Percentiles rank a stretch among this genome's conserved stretches.
Evolutionary conservation across 2,888 invertebrate species (phyloP).

Genomic region (Aelia acuminata): DNA sequence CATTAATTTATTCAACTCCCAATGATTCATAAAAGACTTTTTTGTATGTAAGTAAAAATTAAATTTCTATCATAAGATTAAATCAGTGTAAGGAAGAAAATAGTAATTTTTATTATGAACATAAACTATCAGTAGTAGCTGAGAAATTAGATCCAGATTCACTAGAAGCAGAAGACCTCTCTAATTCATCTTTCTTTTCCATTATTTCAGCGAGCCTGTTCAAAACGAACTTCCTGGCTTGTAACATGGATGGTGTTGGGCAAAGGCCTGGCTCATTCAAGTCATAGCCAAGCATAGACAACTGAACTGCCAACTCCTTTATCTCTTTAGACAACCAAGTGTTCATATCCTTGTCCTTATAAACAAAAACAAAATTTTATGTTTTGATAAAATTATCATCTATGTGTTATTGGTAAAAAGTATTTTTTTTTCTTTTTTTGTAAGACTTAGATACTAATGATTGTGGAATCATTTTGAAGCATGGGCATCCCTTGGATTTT

Average conservation of each 20-base stretch:
- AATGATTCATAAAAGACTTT: background rate
- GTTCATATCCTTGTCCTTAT: background rate
- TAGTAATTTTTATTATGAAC: background rate
- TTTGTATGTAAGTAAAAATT: background rate
- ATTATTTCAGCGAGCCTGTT: constrained; percentile 52
- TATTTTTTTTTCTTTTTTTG: no score
- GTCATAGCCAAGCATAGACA: constrained; percentile 23
- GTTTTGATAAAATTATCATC: no score
- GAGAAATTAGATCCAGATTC: background rate
- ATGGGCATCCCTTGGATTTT: no score
- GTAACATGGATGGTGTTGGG: constrained; percentile 49
- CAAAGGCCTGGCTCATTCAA: background rate
- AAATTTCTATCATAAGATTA: background rate
- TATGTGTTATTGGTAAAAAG: no score
- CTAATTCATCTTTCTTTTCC: constrained; percentile 53
- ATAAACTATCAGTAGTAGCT: background rate
- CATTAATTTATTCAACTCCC: no score
- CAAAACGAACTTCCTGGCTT: constrained; percentile 46
- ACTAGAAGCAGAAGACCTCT: background rate
- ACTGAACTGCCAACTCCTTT: background rate
- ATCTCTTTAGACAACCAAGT: constrained; percentile 42
- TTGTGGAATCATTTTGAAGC: no score
- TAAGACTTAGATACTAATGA: no score
- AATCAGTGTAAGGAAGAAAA: background rate
- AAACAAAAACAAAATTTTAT: background rate